Conservation (phyloP, 30 jellyfish, hydroid and myxozoan species). For the Calvadosia cruxmelitensis region DNA sequence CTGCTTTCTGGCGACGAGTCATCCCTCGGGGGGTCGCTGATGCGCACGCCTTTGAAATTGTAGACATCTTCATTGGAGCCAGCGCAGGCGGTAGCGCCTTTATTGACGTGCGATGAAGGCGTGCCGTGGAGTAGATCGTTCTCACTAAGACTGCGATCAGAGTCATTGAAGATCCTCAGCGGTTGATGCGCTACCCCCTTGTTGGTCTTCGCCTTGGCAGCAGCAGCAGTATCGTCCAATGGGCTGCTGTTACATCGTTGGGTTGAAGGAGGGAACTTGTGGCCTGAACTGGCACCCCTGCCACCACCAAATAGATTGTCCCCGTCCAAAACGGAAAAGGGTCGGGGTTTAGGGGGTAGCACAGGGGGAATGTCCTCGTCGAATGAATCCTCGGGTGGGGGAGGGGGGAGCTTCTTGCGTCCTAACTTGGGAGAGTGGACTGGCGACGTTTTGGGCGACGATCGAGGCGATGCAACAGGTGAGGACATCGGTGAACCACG, state of each 20-base stretch:
- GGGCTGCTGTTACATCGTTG: constrained; percentile 48
- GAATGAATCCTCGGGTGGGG: constrained; percentile 37
- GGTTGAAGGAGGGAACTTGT: constrained; percentile 1
- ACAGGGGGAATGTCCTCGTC: constrained; percentile 48
- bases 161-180: not conserved
- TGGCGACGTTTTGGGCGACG: constrained; percentile 62
- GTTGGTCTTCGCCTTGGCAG: not conserved
- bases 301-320: not conserved
- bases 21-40: not conserved
- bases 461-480: constrained; percentile 61
- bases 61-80: not conserved
- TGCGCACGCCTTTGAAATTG: too few species aligned
- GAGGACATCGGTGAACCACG: constrained; percentile 63
- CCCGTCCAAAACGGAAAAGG: too few species aligned
- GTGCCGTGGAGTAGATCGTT: not conserved
- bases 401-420: constrained; percentile 44
- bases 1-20: not conserved
- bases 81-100: not conserved
- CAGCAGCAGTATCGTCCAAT: constrained; percentile 7
- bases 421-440: constrained; percentile 23
- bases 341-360: constrained; percentile 56
- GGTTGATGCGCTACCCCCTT: not conserved
- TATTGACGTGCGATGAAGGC: not conserved
- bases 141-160: not conserved
- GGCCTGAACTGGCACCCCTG: not conserved